Evolutionary conservation across 2,888 invertebrate genomes (phyloP), one percentile per base, ranked within the genome.

Genomic region (Conistra vaccinii): DNA sequence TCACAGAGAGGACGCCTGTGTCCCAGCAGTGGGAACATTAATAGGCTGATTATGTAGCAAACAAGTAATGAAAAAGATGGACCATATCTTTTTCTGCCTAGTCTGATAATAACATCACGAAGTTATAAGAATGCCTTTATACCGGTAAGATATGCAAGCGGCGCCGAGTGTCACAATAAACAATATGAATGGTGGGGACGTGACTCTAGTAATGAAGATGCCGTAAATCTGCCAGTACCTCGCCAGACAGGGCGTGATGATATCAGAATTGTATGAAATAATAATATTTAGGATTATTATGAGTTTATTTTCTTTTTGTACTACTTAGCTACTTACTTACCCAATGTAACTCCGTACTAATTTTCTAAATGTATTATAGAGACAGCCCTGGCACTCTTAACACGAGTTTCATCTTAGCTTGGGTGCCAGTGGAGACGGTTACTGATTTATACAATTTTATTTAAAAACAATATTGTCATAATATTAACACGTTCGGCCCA

Each of bases 131-230:
- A 84, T 57, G 63, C 68, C 58, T 68, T 62, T 42, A 74, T 72
- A 76, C 53, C 67, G 51, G 20, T 60, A 45, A 80, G 76, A 67
- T 77, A 86, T 79, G 78, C 84, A 81, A 68, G 80, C 86, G 83
- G 58, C 87, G 83, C 75, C 75, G 72, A 68, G 75, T 80, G 87
- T 80, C 81, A 84, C 78, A 78, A 85, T 86, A 87, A 87, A 78
- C 61, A 62, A 80, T 79, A 84, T 78, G 75, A 80, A 87, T 87
- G 69, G 84, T 71, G 23, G 4, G 68, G 71, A 87, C 87, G 86
- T 87, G 86, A 73, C 72, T 51, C 62, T 55, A 35, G 78, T 78
- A 85, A 87, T 85, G 86, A 86, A 82, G 76, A 69, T 42, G 68
- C 69, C 69, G 78, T 87, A 87, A 87, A 87, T 87, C 81, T 84